Evolutionary conservation across 2,888 invertebrate species (phyloP), one percentile per base, ranked within the genome.

Genomic region (Schrankia costaestrigalis): DNA sequence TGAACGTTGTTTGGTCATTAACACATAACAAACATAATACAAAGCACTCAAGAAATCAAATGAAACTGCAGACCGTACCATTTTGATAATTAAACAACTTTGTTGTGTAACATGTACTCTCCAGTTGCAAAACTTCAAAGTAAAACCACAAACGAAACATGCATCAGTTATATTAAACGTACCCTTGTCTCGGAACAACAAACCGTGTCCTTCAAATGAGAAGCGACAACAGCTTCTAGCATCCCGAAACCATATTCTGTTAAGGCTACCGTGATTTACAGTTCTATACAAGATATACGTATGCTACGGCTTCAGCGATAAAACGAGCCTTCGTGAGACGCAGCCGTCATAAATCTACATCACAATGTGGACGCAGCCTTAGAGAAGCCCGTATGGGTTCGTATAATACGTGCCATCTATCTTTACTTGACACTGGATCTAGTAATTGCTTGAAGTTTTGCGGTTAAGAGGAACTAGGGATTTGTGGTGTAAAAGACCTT

Each of bases 351-450:
- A 65, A 65, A 65, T 65, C 56, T 60, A 55, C 55, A 62, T 56
- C 58, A 56, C 47, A 45, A 33, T 34, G 30, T 38, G 13, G 26
- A 35, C 36, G 33, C 29, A 35, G 22, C 25, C 29, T 31, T 17
- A 54, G 45, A 35, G 55, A 45, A 45, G 56, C 56, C 50, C 51
- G 40, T 34, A 38, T 47, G 40, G 40, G 38, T 33, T 25, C 10
- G 29, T 52, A 62, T 69, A 63, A 71, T 68, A 61, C 60, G 35
- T 40, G 60, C 56, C 42, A 75, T 75, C 66, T 53, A 66, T 75
- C 73, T 73, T 70, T 29, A 35, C 47, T 48, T 52, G 69, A 71
- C 66, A 64, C 52, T 63, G 58, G 40, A 55, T 61, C 38, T 41
- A 62, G 67, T 69, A 69, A 71, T 70, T 69, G 68, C 51, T 46